These are phyloP conservation scores for Cosmorhoe ocellata DNA, from an alignment of 2,888 invertebrate genomes.

Conservation along the genomic window DNA sequence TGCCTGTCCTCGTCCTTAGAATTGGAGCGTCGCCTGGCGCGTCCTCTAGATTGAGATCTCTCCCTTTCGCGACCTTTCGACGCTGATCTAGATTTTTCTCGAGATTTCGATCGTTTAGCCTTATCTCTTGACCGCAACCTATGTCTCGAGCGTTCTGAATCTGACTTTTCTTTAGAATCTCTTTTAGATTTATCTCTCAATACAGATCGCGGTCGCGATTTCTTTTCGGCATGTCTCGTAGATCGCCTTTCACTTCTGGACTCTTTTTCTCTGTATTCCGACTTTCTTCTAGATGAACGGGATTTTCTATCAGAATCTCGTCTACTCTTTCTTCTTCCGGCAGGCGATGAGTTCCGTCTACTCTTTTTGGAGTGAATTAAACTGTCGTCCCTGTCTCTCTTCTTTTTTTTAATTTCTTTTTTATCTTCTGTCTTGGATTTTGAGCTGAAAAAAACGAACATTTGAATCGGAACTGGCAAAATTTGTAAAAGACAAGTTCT, in stretches of 20 bases:
- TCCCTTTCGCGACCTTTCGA: constrained; percentile 27
- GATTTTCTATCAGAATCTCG: constrained; percentile 63
- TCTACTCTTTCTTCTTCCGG: constrained; percentile 34
- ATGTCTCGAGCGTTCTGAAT: constrained; percentile 53
- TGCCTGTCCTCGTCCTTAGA: constrained; percentile 41
- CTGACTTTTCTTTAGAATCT: constrained; percentile 56
- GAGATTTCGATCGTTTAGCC: constrained; percentile 51
- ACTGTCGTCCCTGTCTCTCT: constrained; percentile 49
- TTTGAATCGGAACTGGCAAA: too few species aligned
- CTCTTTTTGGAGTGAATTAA: constrained; percentile 54
- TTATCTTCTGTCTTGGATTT: constrained; percentile 42
- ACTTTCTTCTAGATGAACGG: constrained; percentile 58
- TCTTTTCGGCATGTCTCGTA: constrained; percentile 56
- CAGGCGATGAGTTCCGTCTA: constrained; percentile 48
- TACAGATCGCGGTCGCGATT: constrained; percentile 49
- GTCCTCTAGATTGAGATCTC: constrained; percentile 45
- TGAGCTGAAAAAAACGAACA: constrained; percentile 21
- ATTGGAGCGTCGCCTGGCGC: constrained; percentile 44
- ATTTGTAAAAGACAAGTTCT: not conserved
- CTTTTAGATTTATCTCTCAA: constrained; percentile 54
- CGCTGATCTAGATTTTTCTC: constrained; percentile 52
- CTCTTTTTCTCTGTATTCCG: constrained; percentile 56
- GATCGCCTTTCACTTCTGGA: constrained; percentile 49
- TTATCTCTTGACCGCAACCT: constrained; percentile 61
- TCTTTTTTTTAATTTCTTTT: constrained; percentile 47